Conservation (phyloP, 2,888 invertebrate species). For the Nasonovia ribisnigri region DNA sequence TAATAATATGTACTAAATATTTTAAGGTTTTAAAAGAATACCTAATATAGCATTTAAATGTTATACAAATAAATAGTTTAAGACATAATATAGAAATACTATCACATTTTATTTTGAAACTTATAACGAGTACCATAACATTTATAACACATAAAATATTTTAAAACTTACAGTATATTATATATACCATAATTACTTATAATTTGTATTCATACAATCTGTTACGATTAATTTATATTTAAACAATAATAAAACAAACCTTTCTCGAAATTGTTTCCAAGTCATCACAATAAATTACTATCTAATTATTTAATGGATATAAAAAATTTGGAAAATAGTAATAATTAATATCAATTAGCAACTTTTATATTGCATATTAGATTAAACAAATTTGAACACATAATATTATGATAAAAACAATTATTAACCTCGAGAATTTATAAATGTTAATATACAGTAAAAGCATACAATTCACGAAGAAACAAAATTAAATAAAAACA, state of each 20-base stretch:
- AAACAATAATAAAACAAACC: neutral
- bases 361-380: neutral
- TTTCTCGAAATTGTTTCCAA: neutral
- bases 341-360: neutral
- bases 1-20: neutral
- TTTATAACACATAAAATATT: neutral
- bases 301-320: neutral
- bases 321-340: neutral
- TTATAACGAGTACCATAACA: neutral
- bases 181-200: neutral
- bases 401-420: neutral
- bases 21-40: neutral
- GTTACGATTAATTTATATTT: neutral
- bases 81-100: neutral
- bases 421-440: neutral
- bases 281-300: neutral
- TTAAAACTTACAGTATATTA: neutral
- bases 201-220: neutral
- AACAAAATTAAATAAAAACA: neutral
- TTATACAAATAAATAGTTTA: neutral
- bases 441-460: neutral
- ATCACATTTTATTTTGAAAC: neutral
- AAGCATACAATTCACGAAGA: neutral
- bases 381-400: neutral
- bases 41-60: neutral